phyloP scores from a whole-genome alignment of 2,113 vertebrate genomes.

The Eublepharis macularius region DNA sequence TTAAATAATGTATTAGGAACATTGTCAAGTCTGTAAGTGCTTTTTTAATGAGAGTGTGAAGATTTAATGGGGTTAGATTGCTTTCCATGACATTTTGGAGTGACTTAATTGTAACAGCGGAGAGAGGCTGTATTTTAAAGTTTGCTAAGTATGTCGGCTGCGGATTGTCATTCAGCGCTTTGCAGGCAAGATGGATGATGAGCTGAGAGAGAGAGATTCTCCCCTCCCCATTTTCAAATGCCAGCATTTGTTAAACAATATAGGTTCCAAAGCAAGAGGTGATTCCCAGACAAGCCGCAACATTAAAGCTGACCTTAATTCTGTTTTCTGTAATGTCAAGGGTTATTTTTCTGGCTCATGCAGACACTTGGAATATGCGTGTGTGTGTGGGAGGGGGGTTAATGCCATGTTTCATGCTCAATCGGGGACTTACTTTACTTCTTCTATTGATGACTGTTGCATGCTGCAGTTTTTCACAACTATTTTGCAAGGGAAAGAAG shows the following conservation, averaged over 20 bases:
- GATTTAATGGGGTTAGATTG: slow-evolving; percentile 89
- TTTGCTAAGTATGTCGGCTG: slow-evolving; percentile 81
- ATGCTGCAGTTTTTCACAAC: no score
- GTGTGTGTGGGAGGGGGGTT: no score
- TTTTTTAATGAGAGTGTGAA: slow-evolving; percentile 88
- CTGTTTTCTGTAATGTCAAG: not conserved
- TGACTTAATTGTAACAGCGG: slow-evolving; percentile 88
- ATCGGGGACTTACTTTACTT: no score
- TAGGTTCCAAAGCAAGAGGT: slow-evolving; percentile 24
- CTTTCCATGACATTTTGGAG: slow-evolving; percentile 87
- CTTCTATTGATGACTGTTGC: no score
- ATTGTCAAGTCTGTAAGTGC: slow-evolving; percentile 85
- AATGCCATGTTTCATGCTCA: no score
- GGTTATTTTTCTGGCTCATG: not conserved
- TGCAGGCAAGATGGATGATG: slow-evolving; percentile 73
- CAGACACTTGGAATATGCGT: not conserved
- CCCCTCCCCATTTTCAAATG: slow-evolving; percentile 37
- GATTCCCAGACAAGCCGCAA: not conserved
- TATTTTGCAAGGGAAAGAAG: no score
- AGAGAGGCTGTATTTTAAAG: slow-evolving; percentile 82
- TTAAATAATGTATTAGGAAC: slow-evolving; percentile 89
- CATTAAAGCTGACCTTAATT: not conserved
- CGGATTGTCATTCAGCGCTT: slow-evolving; percentile 71
- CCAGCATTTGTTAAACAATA: slow-evolving; percentile 48
- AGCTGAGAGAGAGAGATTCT: slow-evolving; percentile 49